Base-by-base conservation (phyloP, 2,888 invertebrate genomes). In the Alviniconcha strummeri region DNA sequence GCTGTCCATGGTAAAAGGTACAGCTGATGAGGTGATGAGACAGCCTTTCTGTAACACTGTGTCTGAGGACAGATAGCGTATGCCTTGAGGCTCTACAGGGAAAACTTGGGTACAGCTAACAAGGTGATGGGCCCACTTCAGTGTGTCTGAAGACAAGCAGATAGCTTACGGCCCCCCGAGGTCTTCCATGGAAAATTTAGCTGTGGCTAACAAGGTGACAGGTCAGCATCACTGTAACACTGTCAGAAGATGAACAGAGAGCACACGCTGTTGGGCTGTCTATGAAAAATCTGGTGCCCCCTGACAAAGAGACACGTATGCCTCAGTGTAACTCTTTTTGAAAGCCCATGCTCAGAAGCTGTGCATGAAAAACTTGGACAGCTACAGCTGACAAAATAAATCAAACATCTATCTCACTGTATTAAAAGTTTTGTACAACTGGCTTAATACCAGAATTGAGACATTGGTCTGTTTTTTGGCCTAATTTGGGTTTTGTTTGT, bases 11-110 rank as follows among this genome's bases (percentile, higher is more conserved):
- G 84, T 85, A 83, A 84, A 84, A 78, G 85, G 85, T 85, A 82
- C 19, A 4, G 15, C 7, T 64, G 15, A 15, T 64, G 64, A 13
- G 11, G 9, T 9, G 64, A 36, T 36, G 36, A 36, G 36, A 3
- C 36, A 36, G 36, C 36, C 36, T 36, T 36, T 36, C 94, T 97
- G 97, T 92, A 96, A 96, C 81, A 96, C 97, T 88, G 97, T 99
- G 96, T 97, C 98, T 17, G 99, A 99, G 94, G 99, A 99, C 99
- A 99, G 94, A 98, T 99, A 92, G 99, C 98, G 79, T 97, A 98
- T 93, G 99, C 99, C 36, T 97, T 99, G 97, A 98, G 98, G 94
- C 99, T 99, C 98, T 99, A 99, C n/a, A 85, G 87, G 86, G 84
- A 86, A 83, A 84, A 84, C 54, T 57, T 84, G 74, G 85, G 85